Evolutionary conservation across 2,797 vertebrate species (phyloP), one percentile per base, ranked within the genome.

Genomic region (Sebastes reedi): DNA sequence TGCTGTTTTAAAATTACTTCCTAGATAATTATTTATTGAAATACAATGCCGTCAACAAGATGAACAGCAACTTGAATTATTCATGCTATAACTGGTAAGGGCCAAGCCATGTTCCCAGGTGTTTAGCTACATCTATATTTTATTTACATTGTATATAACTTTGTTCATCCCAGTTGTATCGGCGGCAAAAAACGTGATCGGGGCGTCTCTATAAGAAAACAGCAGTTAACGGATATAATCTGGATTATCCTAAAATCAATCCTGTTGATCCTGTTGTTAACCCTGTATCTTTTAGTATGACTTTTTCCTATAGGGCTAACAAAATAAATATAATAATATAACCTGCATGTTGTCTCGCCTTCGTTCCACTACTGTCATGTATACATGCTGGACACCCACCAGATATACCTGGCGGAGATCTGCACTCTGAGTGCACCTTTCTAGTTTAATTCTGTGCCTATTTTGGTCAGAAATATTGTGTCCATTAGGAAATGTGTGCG

Each of bases 41-140:
- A 84, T 87, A 86, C 89, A 89, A 72, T 80, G 16, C 36, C 8
- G 78, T 79, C 71, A 92, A 87, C 83, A 75, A 78, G 72, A 60
- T 80, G 30, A 81, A 88, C 86, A 77, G 79, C 66, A 73, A 39
- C 84, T 89, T 90, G 69, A 90, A 91, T 91, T 91, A 90, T 90
- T 90, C 80, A 89, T 88, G 75, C 52, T 85, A 75, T 80, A 84
- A 89, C 82, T 83, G 73, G 73, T 88, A 77, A 75, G 32, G 52
- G 30, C 58, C 42, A 60, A 72, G 42, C 50, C 59, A 25, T 56
- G n/a, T 59, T 84, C 80, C 74, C 75, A 56, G 56, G 46, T 70
- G 81, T 87, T 10, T 8, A 20, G 55, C 54, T 67, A 6, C 24
- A 1, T 50, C 18, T 50, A 50, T 50, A 18, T 50, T 50, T 50